Evolutionary conservation across 2,797 vertebrate genomes (phyloP).

Genomic region (Betta splendens): DNA sequence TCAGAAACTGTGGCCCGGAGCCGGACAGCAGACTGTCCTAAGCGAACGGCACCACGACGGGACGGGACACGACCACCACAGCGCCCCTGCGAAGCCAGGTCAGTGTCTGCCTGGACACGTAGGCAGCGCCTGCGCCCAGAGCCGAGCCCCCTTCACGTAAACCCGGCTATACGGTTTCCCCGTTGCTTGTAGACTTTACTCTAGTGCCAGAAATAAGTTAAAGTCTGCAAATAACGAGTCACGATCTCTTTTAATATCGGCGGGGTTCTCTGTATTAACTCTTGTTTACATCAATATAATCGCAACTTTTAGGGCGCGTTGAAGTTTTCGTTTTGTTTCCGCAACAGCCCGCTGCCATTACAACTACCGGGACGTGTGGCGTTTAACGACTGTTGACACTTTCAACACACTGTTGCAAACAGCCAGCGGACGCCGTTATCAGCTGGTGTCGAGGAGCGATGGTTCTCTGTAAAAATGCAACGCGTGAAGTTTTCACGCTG

Average conservation of each 20-base stretch:
- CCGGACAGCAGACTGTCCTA: slow-evolving; percentile 24
- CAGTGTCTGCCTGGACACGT: slow-evolving; percentile 15
- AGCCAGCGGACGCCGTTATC: no score
- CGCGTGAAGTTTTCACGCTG: no score
- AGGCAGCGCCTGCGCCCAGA: accelerated
- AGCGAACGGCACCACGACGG: not conserved
- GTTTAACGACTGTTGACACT: no score
- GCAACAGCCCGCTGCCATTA: no score
- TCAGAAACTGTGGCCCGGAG: slow-evolving; percentile 74
- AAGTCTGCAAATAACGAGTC: not conserved
- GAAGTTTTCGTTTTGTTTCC: not conserved
- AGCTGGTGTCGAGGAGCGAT: no score
- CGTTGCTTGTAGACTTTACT: accelerated
- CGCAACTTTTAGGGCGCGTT: not conserved
- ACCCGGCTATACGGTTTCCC: not conserved
- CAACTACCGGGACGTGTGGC: no score
- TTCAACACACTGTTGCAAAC: no score
- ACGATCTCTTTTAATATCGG: slow-evolving; percentile 7
- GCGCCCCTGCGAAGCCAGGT: slow-evolving; percentile 53
- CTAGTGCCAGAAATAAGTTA: accelerated
- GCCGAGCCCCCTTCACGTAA: slow-evolving; percentile 6
- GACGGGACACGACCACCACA: slow-evolving; percentile 5
- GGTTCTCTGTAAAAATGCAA: no score
- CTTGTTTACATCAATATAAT: accelerated
- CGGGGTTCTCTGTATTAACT: accelerated